Evolutionary conservation across 2,888 invertebrate genomes (phyloP).

Genomic region (Perizoma affinitatum): DNA sequence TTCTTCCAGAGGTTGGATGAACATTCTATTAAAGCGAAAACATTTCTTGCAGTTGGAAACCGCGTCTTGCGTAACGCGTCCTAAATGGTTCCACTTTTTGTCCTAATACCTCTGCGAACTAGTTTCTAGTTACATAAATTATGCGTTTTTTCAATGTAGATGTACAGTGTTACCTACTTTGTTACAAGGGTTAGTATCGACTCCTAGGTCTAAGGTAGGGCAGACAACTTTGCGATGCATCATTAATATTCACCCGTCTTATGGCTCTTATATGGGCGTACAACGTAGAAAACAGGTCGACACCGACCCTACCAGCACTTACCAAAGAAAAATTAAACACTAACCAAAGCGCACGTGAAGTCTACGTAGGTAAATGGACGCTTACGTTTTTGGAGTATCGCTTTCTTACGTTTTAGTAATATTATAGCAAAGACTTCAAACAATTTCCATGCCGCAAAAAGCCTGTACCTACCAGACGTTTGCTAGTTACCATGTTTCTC

Average conservation of each 20-base stretch:
- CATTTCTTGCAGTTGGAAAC: conserved; percentile 59
- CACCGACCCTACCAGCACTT: no score
- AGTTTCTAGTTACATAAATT: conserved; percentile 49
- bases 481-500: no score
- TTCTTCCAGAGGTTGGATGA: conserved; percentile 60
- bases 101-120: conserved; percentile 58
- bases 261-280: conserved; percentile 23
- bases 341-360: no score
- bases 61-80: conserved; percentile 77
- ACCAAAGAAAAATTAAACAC: no score
- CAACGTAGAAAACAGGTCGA: conserved; percentile 4
- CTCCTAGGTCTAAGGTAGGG: conserved; percentile 13
- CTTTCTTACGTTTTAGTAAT: no score
- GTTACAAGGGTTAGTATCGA: conserved; percentile 10
- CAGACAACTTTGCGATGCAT: conserved; percentile 24
- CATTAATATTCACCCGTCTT: conserved; percentile 46
- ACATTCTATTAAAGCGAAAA: conserved; percentile 77
- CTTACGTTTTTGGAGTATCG: no score
- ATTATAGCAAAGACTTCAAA: no score
- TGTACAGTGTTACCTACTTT: conserved; percentile 20
- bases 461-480: no score
- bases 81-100: conserved; percentile 65
- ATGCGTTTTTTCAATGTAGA: conserved; percentile 14
- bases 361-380: no score
- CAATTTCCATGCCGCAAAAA: no score